Base-by-base conservation (phyloP, 2,888 invertebrate species). In the Drosophila anceps region DNA sequence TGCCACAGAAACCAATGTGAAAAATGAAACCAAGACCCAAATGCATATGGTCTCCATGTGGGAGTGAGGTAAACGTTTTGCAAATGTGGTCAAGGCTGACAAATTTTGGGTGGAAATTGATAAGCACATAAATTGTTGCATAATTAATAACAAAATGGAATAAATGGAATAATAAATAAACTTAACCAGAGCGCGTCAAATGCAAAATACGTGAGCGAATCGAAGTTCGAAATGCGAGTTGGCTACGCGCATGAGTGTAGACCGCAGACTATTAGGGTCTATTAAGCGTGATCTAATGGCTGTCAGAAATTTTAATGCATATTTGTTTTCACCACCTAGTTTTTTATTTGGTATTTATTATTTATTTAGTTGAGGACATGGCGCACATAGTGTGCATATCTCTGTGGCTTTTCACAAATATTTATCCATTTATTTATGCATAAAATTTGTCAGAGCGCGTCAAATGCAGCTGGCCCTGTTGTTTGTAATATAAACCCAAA, bases 221-320 rank as follows among this genome's bases (percentile, higher is more conserved):
- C 65, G 55, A 66, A 50, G 60, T 8, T 48, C 10, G 18, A 46
- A 46, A n/a, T 15, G 46, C 33, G 51, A 24, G 18, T 15, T 24
- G 31, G 41, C n/a, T 46, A 57, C 15, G 18, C 15, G 55, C 27
- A 41, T 39, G 67, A 46, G 55, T 58, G 48, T 33, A 60, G 54
- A 75, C 86, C 90, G 58, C 86, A 85, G 67, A 73, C 85, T 88
- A 90, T 90, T 86, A 77, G 81, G 81, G 88, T 88, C 76, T 90
- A 86, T 86, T 90, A 85, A 77, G 81, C 84, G 69, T 75, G 58
- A 79, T 77, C 88, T 85, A 90, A 86, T 85, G 79, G 72, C 74
- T 73, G 73, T 71, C 69, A 57, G 43, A 35, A 51, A 50, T 70
- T 69, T 70, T 43, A 54, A 70, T 48, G 27, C 60, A 39, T 39